A percentile compares a stretch with the other conserved stretches of the same genome.
Conservation (phyloP, 30 jellyfish, hydroid and myxozoan species). For the Euphysa ruthae region DNA sequence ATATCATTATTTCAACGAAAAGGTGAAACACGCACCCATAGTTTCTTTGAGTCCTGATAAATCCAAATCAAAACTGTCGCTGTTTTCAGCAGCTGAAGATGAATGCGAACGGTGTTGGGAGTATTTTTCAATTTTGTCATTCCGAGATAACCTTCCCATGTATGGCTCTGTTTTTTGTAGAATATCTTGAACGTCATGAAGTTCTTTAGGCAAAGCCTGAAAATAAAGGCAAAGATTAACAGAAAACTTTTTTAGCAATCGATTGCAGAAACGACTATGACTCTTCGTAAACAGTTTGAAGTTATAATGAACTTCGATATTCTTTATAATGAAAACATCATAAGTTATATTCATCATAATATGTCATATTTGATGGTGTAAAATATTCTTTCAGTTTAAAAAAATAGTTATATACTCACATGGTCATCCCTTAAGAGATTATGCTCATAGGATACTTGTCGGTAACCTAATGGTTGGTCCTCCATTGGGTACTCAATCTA, state of each 20-base stretch:
- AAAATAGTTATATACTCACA: too few species aligned
- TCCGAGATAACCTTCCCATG: background rate
- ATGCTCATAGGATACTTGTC: background rate
- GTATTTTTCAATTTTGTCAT: constrained; percentile 4
- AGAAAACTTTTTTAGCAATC: too few species aligned
- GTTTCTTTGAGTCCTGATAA: constrained; percentile 86
- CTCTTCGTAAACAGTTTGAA: background rate
- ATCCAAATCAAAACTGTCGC: constrained; percentile 46
- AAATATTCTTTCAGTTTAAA: too few species aligned
- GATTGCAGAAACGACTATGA: too few species aligned
- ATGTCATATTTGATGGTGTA: too few species aligned
- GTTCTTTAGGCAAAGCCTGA: constrained; percentile 29
- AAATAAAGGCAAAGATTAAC: too few species aligned
- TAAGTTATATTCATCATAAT: too few species aligned
- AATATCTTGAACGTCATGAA: constrained; percentile 34
- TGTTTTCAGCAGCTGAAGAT: background rate
- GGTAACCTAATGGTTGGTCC: background rate
- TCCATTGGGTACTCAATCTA: background rate
- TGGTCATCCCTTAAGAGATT: background rate
- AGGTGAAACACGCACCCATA: constrained; percentile 52
- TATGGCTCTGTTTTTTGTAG: constrained; percentile 18
- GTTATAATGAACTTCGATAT: background rate
- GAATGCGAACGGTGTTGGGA: background rate
- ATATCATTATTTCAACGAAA: too few species aligned
- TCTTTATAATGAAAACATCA: background rate